Base-by-base conservation (phyloP, 2,888 invertebrate genomes). In the Cactoblastis cactorum region DNA sequence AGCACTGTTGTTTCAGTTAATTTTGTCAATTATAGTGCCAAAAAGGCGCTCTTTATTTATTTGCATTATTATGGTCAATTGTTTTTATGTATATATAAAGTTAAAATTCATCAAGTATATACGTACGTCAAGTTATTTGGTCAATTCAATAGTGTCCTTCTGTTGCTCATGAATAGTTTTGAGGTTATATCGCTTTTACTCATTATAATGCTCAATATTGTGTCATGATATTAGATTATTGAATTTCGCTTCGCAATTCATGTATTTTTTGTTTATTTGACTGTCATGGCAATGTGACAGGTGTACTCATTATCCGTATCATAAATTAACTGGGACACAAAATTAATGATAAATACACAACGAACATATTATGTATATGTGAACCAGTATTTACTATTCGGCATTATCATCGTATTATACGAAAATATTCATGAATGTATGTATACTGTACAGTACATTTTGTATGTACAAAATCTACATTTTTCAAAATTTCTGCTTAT, bases 201-300 rank as follows among this genome's bases (percentile, higher is more conserved):
- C 86, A 86, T 82, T 77, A 69, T 72, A 87, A 88, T 89, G 88
- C 88, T 89, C 88, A 89, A 86, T 80, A 73, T 77, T 80, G 72
- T 78, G 74, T 83, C 83, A 81, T 85, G 84, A 85, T 85, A 85
- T 85, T 87, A 85, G 81, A 77, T 74, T 64, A 77, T 83, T 75
- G 71, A 73, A 69, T 65, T 70, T 77, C 59, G 61, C 67, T 73
- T 75, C 69, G 67, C 69, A 63, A 76, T 80, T 71, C 80, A 80
- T 78, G 81, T 80, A 81, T 78, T 77, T 73, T 67, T 70, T 74
- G 72, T 71, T 78, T 78, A 77, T 77, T 82, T 73, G 66, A 65
- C 65, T 67, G 57, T 58, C 61, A 43, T 45, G 15, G 28, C 39
- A 35, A 45, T 33, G 28, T 45, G 24, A 34, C 53, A 54, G 54